Percentiles rank a stretch among this genome's conserved stretches.
Evolutionary conservation across 2,113 vertebrate species (phyloP).

Genomic region (Coryphaenoides rupestris): DNA sequence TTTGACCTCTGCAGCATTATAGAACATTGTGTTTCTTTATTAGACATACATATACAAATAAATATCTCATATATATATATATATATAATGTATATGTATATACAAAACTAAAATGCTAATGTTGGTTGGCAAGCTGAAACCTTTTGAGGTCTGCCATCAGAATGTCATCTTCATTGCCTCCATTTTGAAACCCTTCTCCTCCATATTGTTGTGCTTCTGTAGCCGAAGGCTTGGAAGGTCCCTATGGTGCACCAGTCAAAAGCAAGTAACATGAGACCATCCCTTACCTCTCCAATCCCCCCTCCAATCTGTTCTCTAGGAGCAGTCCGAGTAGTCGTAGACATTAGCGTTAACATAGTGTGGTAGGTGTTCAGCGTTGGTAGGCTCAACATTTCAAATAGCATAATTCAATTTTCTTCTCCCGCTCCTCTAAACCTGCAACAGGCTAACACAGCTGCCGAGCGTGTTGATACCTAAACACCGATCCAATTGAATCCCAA

Average conservation of each 20-base stretch:
- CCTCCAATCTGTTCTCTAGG: constrained; percentile 4
- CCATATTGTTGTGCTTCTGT: constrained; percentile 25
- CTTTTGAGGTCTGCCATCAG: neutral
- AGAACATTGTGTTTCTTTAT: too few species aligned
- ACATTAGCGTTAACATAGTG: neutral
- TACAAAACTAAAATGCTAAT: too few species aligned
- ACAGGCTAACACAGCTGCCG: neutral
- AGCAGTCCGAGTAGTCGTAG: neutral
- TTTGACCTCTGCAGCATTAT: too few species aligned
- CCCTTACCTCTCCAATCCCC: neutral
- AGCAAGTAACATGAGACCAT: constrained; percentile 61
- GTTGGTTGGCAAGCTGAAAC: neutral
- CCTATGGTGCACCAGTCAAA: constrained; percentile 58
- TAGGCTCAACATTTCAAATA: too few species aligned
- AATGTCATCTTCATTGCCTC: constrained; percentile 20
- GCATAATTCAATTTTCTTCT: too few species aligned
- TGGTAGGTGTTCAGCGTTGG: too few species aligned
- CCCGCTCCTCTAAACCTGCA: too few species aligned
- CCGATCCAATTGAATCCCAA: too few species aligned
- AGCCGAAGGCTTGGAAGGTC: constrained; percentile 60
- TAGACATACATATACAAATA: too few species aligned
- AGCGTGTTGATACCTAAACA: too few species aligned
- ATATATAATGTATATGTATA: too few species aligned
- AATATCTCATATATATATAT: too few species aligned
- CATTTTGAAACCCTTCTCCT: constrained; percentile 27